Evolutionary conservation across 2,888 invertebrate genomes (phyloP).

Genomic region (Hipparchia sbordonii): DNA sequence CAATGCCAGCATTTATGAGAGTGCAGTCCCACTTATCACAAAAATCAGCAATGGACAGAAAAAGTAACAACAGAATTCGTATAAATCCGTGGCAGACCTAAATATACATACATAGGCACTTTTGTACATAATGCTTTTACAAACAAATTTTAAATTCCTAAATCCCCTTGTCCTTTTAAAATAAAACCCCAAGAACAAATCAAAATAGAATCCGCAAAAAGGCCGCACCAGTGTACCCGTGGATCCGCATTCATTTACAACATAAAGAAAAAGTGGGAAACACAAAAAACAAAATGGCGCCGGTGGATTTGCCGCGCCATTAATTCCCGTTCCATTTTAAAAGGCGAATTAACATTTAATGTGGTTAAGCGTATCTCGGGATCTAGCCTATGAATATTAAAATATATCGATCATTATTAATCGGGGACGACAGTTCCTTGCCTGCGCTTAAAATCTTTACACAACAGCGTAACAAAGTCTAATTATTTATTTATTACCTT

Average conservation of each 20-base stretch:
- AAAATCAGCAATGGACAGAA: background rate
- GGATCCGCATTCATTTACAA: slow-evolving; percentile 41
- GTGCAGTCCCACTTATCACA: background rate
- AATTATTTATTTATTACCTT: background rate
- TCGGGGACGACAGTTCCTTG: slow-evolving; percentile 41
- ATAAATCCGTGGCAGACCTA: background rate
- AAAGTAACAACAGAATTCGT: background rate
- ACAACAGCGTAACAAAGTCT: slow-evolving; percentile 20
- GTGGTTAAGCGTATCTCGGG: slow-evolving; percentile 47
- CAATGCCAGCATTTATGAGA: no score
- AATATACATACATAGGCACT: background rate
- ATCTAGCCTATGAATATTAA: slow-evolving; percentile 54
- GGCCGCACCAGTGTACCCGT: slow-evolving; percentile 30
- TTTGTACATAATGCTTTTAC: background rate
- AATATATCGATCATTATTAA: slow-evolving; percentile 50
- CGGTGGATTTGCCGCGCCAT: slow-evolving; percentile 49
- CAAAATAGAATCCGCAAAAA: slow-evolving; percentile 40
- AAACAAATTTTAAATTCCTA: background rate
- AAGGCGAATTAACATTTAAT: slow-evolving; percentile 53
- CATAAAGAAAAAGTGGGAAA: slow-evolving; percentile 32
- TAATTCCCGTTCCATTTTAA: slow-evolving; percentile 49
- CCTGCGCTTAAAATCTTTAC: slow-evolving; percentile 32
- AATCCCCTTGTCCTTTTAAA: slow-evolving; percentile 19
- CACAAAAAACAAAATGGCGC: slow-evolving; percentile 42
- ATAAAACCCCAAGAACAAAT: slow-evolving; percentile 36